A percentile compares a stretch with the other conserved stretches of the same genome.
phyloP scores from a whole-genome alignment of 2,797 vertebrate genomes.

The Liparis tanakae region DNA sequence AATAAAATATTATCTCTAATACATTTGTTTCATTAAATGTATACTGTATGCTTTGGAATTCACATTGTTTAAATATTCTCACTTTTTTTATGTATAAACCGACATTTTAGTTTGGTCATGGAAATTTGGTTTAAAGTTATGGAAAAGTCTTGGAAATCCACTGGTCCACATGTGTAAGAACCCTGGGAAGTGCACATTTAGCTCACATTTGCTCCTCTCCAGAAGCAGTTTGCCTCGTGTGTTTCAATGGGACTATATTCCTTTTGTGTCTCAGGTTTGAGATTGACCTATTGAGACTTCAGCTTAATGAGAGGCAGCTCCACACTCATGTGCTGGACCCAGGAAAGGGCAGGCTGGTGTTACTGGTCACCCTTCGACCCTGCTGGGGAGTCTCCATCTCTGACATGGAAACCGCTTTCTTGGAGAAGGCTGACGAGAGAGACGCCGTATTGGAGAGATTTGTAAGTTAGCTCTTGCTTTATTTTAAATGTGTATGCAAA shows the following conservation, averaged over 20 bases:
- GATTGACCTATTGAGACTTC: constrained; percentile 85
- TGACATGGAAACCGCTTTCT: constrained; percentile 86
- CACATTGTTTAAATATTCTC: no score
- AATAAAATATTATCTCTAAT: no score
- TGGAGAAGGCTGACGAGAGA: constrained; percentile 84
- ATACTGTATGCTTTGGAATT: no score
- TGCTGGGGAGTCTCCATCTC: constrained; percentile 90
- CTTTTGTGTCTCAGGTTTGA: constrained; percentile 84
- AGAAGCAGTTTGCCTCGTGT: constrained; percentile 32
- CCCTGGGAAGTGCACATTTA: constrained; percentile 53
- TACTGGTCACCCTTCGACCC: constrained; percentile 87
- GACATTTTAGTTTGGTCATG: no score
- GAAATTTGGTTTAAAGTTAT: no score
- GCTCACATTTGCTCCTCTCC: constrained; percentile 36
- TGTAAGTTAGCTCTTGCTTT: constrained; percentile 78
- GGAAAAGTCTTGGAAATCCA: no score
- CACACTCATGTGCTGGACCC: constrained; percentile 85
- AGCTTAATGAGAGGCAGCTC: constrained; percentile 84
- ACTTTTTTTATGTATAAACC: no score
- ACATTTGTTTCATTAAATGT: no score
- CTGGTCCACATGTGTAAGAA: no score
- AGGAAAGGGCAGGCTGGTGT: constrained; percentile 86
- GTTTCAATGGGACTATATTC: constrained; percentile 47
- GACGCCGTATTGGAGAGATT: constrained; percentile 84
- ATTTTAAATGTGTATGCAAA: neutral